A percentile compares a stretch with the other conserved stretches of the same genome.
phyloP scores from a whole-genome alignment of 2,888 invertebrate species.

The Pandemis corylana region DNA sequence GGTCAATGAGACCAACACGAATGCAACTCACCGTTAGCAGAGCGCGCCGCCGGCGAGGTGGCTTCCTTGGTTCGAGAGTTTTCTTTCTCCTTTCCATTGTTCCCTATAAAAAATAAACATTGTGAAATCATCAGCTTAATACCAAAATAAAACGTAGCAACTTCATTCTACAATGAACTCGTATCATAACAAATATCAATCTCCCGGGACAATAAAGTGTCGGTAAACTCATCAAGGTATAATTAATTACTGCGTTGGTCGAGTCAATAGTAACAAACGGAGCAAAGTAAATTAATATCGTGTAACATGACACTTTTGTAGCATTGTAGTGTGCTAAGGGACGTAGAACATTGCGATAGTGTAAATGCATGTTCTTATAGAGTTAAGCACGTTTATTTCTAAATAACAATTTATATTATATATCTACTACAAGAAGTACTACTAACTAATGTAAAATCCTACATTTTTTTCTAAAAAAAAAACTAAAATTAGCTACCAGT shows the following conservation, averaged over 20 bases:
- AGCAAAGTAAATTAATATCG: slow-evolving; percentile 33
- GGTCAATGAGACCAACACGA: slow-evolving; percentile 44
- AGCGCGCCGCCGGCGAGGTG: slow-evolving; percentile 88
- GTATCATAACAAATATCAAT: slow-evolving; percentile 19
- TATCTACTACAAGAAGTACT: too few relatives aligned
- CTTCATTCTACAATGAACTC: slow-evolving; percentile 2
- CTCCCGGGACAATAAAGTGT: slow-evolving; percentile 28
- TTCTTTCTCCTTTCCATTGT: slow-evolving; percentile 88
- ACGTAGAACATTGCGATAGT: slow-evolving; percentile 4
- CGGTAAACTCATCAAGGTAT: slow-evolving; percentile 37
- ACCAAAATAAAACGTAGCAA: neutral
- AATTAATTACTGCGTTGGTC: slow-evolving; percentile 35
- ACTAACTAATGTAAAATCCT: too few relatives aligned
- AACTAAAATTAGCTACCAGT: too few relatives aligned
- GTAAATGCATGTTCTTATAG: neutral
- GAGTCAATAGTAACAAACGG: slow-evolving; percentile 20
- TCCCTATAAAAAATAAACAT: slow-evolving; percentile 85
- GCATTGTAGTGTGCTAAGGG: neutral
- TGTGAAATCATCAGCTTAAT: neutral
- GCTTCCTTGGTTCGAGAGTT: slow-evolving; percentile 88
- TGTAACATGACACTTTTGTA: slow-evolving; percentile 13
- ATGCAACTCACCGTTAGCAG: slow-evolving; percentile 86
- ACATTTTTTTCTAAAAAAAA: too few relatives aligned
- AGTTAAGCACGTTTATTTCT: too few relatives aligned
- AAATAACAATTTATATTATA: too few relatives aligned